phyloP scores from a whole-genome alignment of 2,113 vertebrate genomes.

The Halcyon senegalensis region DNA sequence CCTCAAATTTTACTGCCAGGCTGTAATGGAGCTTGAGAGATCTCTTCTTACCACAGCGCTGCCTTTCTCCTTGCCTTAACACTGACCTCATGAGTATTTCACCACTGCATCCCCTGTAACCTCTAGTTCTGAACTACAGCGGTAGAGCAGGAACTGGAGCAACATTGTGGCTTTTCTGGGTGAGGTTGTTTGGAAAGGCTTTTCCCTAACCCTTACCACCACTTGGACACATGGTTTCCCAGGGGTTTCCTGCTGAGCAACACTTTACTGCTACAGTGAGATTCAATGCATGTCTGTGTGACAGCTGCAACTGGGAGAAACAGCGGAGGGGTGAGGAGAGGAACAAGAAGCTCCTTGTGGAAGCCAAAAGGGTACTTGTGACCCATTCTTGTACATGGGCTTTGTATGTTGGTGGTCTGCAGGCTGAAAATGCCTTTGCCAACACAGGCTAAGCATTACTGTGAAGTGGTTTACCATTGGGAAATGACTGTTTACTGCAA shows the following conservation, averaged over 20 bases:
- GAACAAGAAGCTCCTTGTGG: background rate
- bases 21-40: background rate
- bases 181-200: background rate
- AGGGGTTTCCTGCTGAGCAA: background rate
- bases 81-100: background rate
- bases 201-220: background rate
- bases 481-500: background rate
- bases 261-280: background rate
- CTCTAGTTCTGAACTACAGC: background rate
- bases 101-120: background rate
- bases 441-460: background rate
- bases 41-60: background rate
- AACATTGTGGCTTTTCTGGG: background rate
- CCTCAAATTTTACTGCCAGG: background rate
- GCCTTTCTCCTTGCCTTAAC: background rate
- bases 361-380: background rate
- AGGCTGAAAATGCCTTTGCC: background rate
- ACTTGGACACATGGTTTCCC: accelerated
- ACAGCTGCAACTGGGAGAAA: background rate
- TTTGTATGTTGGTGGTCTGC: background rate
- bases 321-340: background rate
- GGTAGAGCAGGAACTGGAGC: background rate
- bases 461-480: background rate
- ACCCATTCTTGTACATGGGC: accelerated
- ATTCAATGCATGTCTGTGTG: background rate